Evolutionary conservation across 2,113 vertebrate species (phyloP), one percentile per base, ranked within the genome.

Genomic region (Furnarius figulus): DNA sequence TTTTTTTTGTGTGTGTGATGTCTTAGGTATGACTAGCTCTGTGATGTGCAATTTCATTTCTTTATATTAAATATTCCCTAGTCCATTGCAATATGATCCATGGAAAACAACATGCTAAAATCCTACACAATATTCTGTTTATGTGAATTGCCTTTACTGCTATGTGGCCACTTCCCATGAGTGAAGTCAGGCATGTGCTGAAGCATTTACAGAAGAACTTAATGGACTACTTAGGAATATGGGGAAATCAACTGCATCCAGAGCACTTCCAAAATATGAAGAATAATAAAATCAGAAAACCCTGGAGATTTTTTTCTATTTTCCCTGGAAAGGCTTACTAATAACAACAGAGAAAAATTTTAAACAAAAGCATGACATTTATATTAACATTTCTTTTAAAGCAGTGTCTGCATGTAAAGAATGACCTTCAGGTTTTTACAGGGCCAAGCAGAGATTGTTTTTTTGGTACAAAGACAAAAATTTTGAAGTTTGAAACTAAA

Each of bases 201-300:
- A 85, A 92, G 84, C 87, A 75, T 95, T 96, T 95, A 91, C 42
- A 90, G 80, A 42, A 62, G 39, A 44, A 61, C 56, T 89, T 97
- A 95, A 95, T 84, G 88, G 90, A 92, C 80, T 89, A 14, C 52
- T 71, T 11, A 81, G 73, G 68, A 90, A 86, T 56, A 92, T 31
- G 22, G 47, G 56, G 72, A 96, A 93, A 95, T 90, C 76, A 90
- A 31, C 28, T 46, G 30, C 37, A 88, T 84, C 59, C 86, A 90
- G 33, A 95, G 24, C 68, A 74, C 35, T 92, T 95, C 83, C 65
- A 95, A 85, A 86, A 66, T 85, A 92, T 59, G 33, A 44, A 77
- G 50, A 71, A 86, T 59, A 90, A 92, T 89, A 92, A 93, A 93
- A 80, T 12, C 16, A 68, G 62, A 86, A 95, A 90, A 80, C 90